Evolutionary conservation across 2,888 invertebrate genomes (phyloP).

Genomic region (Vanessa cardui): DNA sequence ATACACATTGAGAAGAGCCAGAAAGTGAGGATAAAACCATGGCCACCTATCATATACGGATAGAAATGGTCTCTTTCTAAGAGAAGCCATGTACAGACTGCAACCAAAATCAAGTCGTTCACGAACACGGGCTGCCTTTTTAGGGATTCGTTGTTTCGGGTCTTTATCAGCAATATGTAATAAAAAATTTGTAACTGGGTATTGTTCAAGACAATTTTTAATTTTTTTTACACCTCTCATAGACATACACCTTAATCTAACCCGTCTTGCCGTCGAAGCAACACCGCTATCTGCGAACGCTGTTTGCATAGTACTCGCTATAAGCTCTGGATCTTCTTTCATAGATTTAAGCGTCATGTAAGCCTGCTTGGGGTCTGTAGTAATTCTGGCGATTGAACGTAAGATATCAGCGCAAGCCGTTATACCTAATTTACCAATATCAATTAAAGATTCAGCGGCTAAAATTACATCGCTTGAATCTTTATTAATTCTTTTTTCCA

Average conservation of each 20-base stretch:
- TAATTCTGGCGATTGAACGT: slow-evolving; percentile 40
- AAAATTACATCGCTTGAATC: slow-evolving; percentile 39
- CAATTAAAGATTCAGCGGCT: slow-evolving; percentile 45
- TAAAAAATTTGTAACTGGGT: slow-evolving; percentile 43
- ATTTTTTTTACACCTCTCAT: slow-evolving; percentile 38
- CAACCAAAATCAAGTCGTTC: slow-evolving; percentile 46
- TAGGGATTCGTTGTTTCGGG: slow-evolving; percentile 42
- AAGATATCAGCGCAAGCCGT: slow-evolving; percentile 33
- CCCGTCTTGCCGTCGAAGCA: slow-evolving; percentile 43
- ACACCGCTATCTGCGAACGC: slow-evolving; percentile 39
- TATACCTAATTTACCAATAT: slow-evolving; percentile 41
- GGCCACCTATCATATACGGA: slow-evolving; percentile 53
- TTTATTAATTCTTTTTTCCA: slow-evolving; percentile 40
- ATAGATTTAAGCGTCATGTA: slow-evolving; percentile 35
- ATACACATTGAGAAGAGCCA: slow-evolving; percentile 50
- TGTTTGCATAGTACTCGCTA: slow-evolving; percentile 34
- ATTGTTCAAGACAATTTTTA: slow-evolving; percentile 41
- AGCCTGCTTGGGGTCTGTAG: slow-evolving; percentile 44
- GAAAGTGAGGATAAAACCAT: slow-evolving; percentile 59
- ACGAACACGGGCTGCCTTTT: slow-evolving; percentile 30
- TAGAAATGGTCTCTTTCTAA: slow-evolving; percentile 53
- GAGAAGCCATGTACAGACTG: slow-evolving; percentile 53
- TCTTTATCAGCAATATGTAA: slow-evolving; percentile 44
- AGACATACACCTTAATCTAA: slow-evolving; percentile 41
- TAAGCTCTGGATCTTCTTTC: slow-evolving; percentile 39